Evolutionary conservation across 2,888 invertebrate genomes (phyloP).

Genomic region (Oligia strigilis): DNA sequence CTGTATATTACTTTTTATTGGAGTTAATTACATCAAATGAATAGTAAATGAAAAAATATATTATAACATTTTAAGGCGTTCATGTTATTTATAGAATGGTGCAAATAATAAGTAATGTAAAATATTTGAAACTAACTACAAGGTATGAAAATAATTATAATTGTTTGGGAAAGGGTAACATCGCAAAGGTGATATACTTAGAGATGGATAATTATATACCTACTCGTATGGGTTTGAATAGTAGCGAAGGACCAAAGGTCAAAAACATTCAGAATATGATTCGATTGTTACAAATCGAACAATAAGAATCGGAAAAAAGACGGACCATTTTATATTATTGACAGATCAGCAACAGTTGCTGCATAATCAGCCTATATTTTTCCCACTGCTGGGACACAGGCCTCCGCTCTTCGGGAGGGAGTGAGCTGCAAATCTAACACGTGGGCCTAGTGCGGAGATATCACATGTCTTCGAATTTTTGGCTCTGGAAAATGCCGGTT

Average conservation of each 20-base stretch:
- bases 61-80: slow-evolving; percentile 32
- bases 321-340: neutral
- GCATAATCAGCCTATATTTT: neutral
- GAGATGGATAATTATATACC: neutral
- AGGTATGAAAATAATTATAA: slow-evolving; percentile 7
- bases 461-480: neutral
- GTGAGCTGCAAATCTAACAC: too few species aligned
- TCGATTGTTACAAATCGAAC: too few species aligned
- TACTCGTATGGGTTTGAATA: neutral
- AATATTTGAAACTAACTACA: slow-evolving; percentile 45
- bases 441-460: neutral
- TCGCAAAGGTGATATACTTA: neutral
- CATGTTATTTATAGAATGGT: slow-evolving; percentile 48
- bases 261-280: neutral
- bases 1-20: neutral
- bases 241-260: slow-evolving; percentile 3
- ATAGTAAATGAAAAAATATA: slow-evolving; percentile 2
- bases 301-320: too few species aligned
- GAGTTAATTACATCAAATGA: neutral
- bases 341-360: neutral
- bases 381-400: neutral
- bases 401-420: neutral
- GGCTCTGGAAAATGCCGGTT: neutral
- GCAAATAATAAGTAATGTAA: slow-evolving; percentile 59
- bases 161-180: neutral